These are phyloP conservation scores for Apis laboriosa DNA, from an alignment of 1,140 invertebrate species.

Conservation along the genomic window DNA sequence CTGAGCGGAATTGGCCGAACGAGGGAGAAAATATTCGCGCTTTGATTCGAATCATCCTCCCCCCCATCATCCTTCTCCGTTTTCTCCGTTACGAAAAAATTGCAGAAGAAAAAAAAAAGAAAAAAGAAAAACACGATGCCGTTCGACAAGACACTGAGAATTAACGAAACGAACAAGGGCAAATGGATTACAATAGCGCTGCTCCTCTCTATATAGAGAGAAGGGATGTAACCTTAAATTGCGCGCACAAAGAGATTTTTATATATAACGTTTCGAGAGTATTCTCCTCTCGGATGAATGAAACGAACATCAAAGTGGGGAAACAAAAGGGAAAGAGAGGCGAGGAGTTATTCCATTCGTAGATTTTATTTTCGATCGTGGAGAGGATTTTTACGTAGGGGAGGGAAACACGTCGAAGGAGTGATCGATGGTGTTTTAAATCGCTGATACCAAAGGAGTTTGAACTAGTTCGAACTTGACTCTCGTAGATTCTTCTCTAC, in stretches of 20 bases:
- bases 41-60: neutral
- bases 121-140: neutral
- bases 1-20: slow-evolving; percentile 18
- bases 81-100: neutral
- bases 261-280: neutral
- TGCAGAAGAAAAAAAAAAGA: neutral
- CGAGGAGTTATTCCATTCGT: neutral
- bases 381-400: slow-evolving; percentile 28
- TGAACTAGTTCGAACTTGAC: too few species aligned
- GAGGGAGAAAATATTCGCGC: slow-evolving; percentile 33
- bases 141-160: too few species aligned
- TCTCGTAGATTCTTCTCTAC: too few species aligned
- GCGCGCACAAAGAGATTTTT: neutral
- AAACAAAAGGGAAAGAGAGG: neutral
- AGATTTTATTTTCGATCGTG: slow-evolving; percentile 34
- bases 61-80: too few species aligned
- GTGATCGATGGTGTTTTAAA: slow-evolving; percentile 54
- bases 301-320: neutral
- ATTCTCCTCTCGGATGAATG: neutral
- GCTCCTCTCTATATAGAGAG: too few species aligned
- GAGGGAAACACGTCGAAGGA: slow-evolving; percentile 6
- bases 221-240: neutral
- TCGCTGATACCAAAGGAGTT: too few species aligned
- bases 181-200: too few species aligned
- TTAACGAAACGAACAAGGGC: too few species aligned